Evolutionary conservation across 2,888 invertebrate species (phyloP), one percentile per base, ranked within the genome.

Genomic region (Argyra leucocephala): DNA sequence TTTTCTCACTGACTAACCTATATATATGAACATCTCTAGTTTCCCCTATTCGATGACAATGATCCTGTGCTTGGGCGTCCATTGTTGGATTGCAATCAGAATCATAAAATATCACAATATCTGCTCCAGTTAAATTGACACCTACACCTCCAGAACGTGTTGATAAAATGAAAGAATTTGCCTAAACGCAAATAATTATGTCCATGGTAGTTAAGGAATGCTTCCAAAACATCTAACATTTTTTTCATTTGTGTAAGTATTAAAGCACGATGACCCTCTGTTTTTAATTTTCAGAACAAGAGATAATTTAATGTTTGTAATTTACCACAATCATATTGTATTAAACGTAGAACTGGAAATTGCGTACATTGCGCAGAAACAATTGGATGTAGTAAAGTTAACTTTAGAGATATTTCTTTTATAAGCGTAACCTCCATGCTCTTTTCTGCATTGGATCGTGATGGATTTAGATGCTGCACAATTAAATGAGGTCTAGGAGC

Each of bases 1-100:
- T 98, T 81, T 89, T 91, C 78, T 96, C 94, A 76, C 96, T 96
- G 67, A 99, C 92, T 73, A 99, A 83, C 68, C 98, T 91, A 82
- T 95, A 98, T 76, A 99, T 97, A 81, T 97, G 96, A 69, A 99
- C 99, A 84, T 99, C 97, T 72, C 97, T 84, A 22, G 98, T 99
- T 83, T 99, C 99, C 0, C 99, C 99, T 78, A 99, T 99, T 74
- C 99, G 88, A 83, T 99, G 99, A 80, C 97, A 97, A 72, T 96
- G 86, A 82, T 94, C 94, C 81, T 93, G 93, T 69, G 93, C 94
- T 79, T 95, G 94, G 68, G 97, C 97, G 83, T 99, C 99, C 97
- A 99, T 98, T 6, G 97, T 98, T 63, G 98, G 98, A 85, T 98
- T 98, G 98, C 97, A 98, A 82, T 98, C 97, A 68, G 96, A 96